Conservation (phyloP, 2,113 vertebrate genomes). For the Xenotilapia longispinis region DNA sequence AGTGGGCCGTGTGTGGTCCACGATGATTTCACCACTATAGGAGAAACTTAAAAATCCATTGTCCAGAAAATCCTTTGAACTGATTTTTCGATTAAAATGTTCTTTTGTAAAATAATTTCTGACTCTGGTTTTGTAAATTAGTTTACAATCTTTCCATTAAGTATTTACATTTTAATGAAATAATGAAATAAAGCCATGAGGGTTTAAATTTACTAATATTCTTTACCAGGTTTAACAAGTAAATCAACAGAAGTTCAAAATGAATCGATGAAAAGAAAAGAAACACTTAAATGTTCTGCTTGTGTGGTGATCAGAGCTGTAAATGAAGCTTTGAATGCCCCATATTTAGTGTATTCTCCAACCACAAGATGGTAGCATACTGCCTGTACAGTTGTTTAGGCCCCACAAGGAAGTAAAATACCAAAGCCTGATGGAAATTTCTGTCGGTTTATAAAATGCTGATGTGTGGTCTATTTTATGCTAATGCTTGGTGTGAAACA, state of each 20-base stretch:
- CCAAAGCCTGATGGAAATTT: neutral
- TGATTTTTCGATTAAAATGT: neutral
- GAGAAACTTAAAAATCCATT: neutral
- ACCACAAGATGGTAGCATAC: slow-evolving; percentile 30
- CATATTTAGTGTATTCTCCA: neutral
- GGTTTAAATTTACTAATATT: neutral
- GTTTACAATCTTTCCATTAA: neutral
- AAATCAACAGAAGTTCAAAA: neutral
- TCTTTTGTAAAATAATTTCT: neutral
- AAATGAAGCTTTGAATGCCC: neutral
- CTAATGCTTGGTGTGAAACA: neutral
- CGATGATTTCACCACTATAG: neutral
- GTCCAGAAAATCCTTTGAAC: neutral
- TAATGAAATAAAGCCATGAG: neutral
- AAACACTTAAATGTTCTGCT: neutral
- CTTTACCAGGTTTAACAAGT: neutral
- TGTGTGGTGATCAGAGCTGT: neutral
- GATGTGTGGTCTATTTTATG: neutral
- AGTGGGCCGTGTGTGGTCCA: accelerated
- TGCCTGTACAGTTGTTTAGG: neutral
- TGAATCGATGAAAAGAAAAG: neutral
- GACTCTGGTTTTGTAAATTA: neutral
- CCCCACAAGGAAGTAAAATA: neutral
- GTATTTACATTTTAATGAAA: neutral
- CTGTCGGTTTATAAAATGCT: neutral